Conservation (phyloP, 2,797 vertebrate species). For the Tolypeutes matacus region DNA sequence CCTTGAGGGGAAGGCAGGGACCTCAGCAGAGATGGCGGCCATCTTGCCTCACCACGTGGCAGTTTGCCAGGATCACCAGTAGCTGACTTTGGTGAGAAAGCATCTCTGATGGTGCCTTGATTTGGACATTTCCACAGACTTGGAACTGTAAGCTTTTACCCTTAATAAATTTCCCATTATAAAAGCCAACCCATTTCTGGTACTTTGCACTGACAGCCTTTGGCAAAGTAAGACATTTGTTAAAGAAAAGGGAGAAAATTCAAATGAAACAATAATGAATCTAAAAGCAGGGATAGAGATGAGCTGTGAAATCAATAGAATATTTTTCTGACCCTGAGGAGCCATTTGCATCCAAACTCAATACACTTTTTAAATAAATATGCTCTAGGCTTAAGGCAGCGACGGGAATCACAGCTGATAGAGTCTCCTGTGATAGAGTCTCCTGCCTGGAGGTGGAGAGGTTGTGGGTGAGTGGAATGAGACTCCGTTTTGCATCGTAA, state of each 20-base stretch:
- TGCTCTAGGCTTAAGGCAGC: neutral
- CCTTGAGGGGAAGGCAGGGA: too few relatives aligned
- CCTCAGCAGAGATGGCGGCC: too few relatives aligned
- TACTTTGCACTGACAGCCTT: too few relatives aligned
- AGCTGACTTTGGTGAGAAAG: too few relatives aligned
- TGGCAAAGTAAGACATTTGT: neutral
- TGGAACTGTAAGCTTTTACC: too few relatives aligned
- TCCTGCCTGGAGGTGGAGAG: neutral
- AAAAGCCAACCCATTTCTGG: too few relatives aligned
- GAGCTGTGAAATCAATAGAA: neutral
- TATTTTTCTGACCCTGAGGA: neutral
- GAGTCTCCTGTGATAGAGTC: neutral
- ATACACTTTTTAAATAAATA: neutral
- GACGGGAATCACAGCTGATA: neutral
- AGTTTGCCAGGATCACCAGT: too few relatives aligned
- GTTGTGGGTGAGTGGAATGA: neutral
- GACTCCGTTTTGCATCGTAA: neutral
- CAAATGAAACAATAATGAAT: constrained; percentile 2
- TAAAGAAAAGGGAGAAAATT: constrained; percentile 13
- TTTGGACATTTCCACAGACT: too few relatives aligned
- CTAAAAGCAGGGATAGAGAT: neutral
- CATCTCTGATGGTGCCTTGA: too few relatives aligned
- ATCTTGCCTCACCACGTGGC: too few relatives aligned
- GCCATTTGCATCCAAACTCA: neutral
- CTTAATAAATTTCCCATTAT: too few relatives aligned